A percentile compares a stretch with the other conserved stretches of the same genome.
Conservation (phyloP, 2,797 vertebrate species). For the Cossypha dichroa region DNA sequence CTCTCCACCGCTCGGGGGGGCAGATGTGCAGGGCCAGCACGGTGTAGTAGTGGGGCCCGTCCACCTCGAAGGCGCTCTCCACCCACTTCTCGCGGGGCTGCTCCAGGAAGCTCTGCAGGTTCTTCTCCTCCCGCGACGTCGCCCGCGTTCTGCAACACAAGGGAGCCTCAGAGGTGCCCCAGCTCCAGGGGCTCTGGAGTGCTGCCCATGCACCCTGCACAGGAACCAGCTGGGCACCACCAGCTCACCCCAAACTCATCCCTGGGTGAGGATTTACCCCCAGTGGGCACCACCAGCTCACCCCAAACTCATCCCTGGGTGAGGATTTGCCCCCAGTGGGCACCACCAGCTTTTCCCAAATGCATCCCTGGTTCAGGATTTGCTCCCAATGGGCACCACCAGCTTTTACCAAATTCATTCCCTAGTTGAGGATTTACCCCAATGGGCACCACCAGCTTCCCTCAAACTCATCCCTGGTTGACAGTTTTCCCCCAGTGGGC, state of each 20-base stretch:
- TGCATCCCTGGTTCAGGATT: too few relatives aligned
- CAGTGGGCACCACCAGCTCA: neutral
- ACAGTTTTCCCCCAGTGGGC: neutral
- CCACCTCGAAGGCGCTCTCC: constrained; percentile 95
- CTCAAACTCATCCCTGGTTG: neutral
- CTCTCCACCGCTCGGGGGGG: constrained; percentile 90
- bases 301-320: neutral
- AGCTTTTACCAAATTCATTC: too few relatives aligned
- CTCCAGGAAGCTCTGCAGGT: constrained; percentile 95
- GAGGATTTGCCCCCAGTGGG: neutral
- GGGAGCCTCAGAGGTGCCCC: neutral
- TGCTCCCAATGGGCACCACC: neutral
- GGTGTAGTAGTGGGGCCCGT: constrained; percentile 96
- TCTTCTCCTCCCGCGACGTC: constrained; percentile 96
- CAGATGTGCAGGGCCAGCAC: constrained; percentile 91
- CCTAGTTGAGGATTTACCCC: neutral
- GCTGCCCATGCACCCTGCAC: rapidly evolving
- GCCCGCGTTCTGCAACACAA: constrained; percentile 86
- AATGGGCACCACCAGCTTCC: neutral
- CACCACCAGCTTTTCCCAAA: too few relatives aligned
- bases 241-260: neutral
- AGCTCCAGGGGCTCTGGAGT: neutral
- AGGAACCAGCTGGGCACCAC: neutral
- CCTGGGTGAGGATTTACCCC: too few relatives aligned
- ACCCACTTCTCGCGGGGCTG: constrained; percentile 96